Percentiles rank a stretch among this genome's conserved stretches.
phyloP scores from a whole-genome alignment of 2,888 invertebrate species.

The Ophonus ardosiacus region DNA sequence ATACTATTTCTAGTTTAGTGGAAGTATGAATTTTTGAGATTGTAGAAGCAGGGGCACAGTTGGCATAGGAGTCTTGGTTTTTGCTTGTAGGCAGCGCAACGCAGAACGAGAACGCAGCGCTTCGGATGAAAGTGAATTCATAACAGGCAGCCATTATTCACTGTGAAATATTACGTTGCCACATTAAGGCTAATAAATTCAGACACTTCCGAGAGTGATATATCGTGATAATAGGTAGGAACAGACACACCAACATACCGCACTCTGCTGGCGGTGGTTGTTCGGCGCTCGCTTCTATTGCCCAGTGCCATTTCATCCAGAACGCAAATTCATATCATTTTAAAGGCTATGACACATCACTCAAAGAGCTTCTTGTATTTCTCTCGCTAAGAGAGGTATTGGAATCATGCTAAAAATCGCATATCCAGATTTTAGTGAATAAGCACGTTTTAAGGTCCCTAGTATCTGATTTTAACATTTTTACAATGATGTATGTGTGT shows the following conservation, averaged over 20 bases:
- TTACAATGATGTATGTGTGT: no score
- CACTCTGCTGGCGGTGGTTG: background rate
- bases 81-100: constrained; percentile 15
- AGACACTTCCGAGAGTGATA: constrained; percentile 62
- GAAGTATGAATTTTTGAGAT: background rate
- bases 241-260: constrained; percentile 1
- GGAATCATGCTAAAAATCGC: no score
- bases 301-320: no score
- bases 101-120: background rate
- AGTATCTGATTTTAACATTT: no score
- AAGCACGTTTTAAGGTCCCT: no score
- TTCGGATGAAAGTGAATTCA: constrained; percentile 58
- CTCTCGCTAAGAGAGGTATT: no score
- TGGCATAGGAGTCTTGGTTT: constrained; percentile 34
- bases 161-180: constrained; percentile 61
- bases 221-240: constrained; percentile 60
- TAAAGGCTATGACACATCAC: no score
- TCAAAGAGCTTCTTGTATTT: no score
- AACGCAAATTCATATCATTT: no score
- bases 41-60: background rate
- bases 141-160: constrained; percentile 58
- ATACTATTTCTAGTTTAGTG: background rate
- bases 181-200: constrained; percentile 62
- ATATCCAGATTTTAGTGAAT: no score
- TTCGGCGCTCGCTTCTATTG: background rate